Conservation (phyloP, 2,888 invertebrate species). For the Drosophila fulvimacula region DNA sequence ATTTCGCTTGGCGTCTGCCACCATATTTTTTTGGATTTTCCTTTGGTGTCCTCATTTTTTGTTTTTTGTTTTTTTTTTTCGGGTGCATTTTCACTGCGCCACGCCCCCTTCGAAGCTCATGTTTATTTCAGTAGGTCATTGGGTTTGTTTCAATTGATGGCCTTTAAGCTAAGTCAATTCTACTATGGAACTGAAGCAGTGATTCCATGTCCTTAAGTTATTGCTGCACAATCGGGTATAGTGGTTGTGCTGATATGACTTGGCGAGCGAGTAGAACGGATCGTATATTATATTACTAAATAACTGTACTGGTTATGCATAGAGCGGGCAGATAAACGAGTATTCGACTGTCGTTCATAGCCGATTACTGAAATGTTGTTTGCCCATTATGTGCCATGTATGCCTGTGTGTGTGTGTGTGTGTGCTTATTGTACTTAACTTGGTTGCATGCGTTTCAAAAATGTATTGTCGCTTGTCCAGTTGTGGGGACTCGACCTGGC, state of each 20-base stretch:
- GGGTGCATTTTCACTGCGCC: not conserved
- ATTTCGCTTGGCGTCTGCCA: constrained; percentile 21
- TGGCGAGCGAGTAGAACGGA: not conserved
- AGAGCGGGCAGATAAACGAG: not conserved
- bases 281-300: not conserved
- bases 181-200: constrained; percentile 3
- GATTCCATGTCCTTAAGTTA: constrained; percentile 6
- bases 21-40: constrained; percentile 1
- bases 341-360: not conserved
- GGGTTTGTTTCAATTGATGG: constrained; percentile 28
- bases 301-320: not conserved
- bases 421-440: not conserved
- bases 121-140: constrained; percentile 35
- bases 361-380: not conserved
- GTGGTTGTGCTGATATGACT: not conserved
- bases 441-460: constrained; percentile 10
- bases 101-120: constrained; percentile 8
- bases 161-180: constrained; percentile 18
- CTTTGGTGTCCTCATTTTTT: constrained; percentile 6
- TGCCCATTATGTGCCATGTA: not conserved
- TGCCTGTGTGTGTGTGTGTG: constrained; percentile 1
- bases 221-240: not conserved
- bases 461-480: constrained; percentile 31
- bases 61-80: no score
- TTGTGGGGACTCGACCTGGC: constrained; percentile 13